These are phyloP conservation scores for Eumerus sabulonum DNA, from an alignment of 2,888 invertebrate genomes.

Conservation along the genomic window DNA sequence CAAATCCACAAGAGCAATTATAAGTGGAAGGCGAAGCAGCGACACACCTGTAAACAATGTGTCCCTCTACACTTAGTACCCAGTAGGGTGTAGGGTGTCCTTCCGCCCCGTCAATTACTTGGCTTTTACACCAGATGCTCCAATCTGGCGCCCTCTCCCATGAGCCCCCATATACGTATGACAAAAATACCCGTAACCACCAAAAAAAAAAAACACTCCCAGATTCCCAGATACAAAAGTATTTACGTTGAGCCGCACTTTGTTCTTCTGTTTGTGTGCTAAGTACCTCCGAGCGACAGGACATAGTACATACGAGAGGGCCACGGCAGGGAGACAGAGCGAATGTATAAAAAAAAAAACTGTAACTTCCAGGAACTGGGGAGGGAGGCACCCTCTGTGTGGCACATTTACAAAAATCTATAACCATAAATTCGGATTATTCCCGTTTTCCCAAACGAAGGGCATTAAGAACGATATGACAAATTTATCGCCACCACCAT, in stretches of 20 bases:
- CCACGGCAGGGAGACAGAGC: not conserved
- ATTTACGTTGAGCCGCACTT: constrained; percentile 20
- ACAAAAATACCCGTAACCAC: constrained; percentile 16
- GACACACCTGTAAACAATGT: constrained; percentile 65
- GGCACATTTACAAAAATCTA: constrained; percentile 71
- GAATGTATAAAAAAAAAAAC: not conserved
- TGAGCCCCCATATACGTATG: constrained; percentile 5
- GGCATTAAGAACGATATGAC: constrained; percentile 75
- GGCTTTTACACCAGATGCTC: constrained; percentile 47
- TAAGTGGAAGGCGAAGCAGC: constrained; percentile 46
- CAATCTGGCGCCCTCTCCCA: not conserved
- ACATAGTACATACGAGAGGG: not conserved
- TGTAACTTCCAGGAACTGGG: not conserved
- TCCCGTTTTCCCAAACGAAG: constrained; percentile 70
- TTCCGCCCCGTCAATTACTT: constrained; percentile 60
- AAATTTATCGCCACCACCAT: constrained; percentile 73
- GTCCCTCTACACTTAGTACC: constrained; percentile 19
- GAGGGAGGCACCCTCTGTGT: constrained; percentile 52
- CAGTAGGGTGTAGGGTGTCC: constrained; percentile 36
- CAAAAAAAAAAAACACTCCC: no score
- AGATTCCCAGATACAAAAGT: constrained; percentile 51
- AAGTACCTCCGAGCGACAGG: constrained; percentile 35
- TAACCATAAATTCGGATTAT: constrained; percentile 73
- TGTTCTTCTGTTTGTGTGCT: constrained; percentile 38
- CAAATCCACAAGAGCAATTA: constrained; percentile 68